Base-by-base conservation (phyloP, 2,797 vertebrate species). In the Danio jaintianensis region DNA sequence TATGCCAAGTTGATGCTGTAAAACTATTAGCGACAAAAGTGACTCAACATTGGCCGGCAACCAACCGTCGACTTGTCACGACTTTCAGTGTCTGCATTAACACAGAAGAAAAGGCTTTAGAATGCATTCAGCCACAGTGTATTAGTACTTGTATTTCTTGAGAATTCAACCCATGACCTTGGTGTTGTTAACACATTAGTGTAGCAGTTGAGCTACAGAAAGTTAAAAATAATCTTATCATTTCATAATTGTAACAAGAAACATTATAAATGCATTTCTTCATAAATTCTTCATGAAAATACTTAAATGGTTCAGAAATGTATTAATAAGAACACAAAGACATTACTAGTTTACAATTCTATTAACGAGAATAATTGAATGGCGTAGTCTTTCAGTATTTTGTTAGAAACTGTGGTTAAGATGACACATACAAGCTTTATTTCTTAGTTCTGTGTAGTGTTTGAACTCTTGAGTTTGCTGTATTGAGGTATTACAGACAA, bases 401-500 rank as follows among this genome's bases (percentile, higher is more conserved):
- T 56, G 53, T 29, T 29, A 29, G 18, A 56, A 56, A 20, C 7
- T 20, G 10, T 55, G 18, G n/a, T 10, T 29, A 22, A 58, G 9
- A 6, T 29, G 29, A 29, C 29, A 29, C 29, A 29, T 29, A 29
- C 52, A 16, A 52, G 47, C 10, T n/a, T 18, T 47, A 61, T 20
- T 72, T 38, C 4, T 55, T 3, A 0, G 11, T 76, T 13, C 20
- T 47, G 2, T 55, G 20, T 75, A 36, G 22, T 58, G 20, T 59
- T 50, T 67, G 16, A 3, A 20, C 63, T 58, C 40, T 9, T 58
- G 63, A 42, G 52, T 45, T n/a, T 22, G 18, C 18, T 56, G 43
- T 47, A 10, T 20, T 48, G 10, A 48, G 12, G 64, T 47, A 48
- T 68, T 12, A 42, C 45, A 79, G 66, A 62, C 29, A 43, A 79